These are phyloP conservation scores for Hemicrepidius hirtus DNA, from an alignment of 2,888 invertebrate species.

Conservation along the genomic window DNA sequence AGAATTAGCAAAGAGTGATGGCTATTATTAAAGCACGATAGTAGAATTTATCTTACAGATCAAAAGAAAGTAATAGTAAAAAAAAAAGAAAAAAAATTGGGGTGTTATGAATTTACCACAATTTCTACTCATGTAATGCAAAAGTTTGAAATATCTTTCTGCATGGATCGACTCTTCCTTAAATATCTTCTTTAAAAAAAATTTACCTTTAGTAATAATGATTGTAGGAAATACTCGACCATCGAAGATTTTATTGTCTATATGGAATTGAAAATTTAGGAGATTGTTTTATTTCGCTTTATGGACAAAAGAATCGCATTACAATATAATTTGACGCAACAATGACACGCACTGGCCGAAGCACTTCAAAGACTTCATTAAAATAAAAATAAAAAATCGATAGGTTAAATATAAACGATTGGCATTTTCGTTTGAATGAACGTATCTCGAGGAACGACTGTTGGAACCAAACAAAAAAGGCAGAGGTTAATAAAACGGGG, in stretches of 20 bases:
- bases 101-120: not conserved
- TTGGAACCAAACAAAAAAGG: conserved; percentile 2
- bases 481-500: not conserved
- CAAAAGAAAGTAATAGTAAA: not conserved
- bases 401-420: conserved; percentile 30
- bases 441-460: conserved; percentile 2
- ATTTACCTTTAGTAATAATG: too few species aligned
- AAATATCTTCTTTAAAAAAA: too few species aligned
- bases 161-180: too few species aligned
- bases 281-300: too few species aligned
- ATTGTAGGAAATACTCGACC: too few species aligned
- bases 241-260: too few species aligned
- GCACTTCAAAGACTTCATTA: conserved; percentile 28
- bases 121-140: not conserved
- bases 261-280: too few species aligned
- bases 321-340: conserved; percentile 16
- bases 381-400: conserved; percentile 30
- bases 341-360: conserved; percentile 14
- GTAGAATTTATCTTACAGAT: not conserved
- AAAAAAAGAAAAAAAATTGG: not conserved
- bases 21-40: not conserved
- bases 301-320: not conserved
- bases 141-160: too few species aligned
- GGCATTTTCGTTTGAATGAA: conserved; percentile 20
- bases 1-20: not conserved